These are phyloP conservation scores for Babylonia areolata DNA, from an alignment of 1,140 invertebrate species.

Conservation along the genomic window DNA sequence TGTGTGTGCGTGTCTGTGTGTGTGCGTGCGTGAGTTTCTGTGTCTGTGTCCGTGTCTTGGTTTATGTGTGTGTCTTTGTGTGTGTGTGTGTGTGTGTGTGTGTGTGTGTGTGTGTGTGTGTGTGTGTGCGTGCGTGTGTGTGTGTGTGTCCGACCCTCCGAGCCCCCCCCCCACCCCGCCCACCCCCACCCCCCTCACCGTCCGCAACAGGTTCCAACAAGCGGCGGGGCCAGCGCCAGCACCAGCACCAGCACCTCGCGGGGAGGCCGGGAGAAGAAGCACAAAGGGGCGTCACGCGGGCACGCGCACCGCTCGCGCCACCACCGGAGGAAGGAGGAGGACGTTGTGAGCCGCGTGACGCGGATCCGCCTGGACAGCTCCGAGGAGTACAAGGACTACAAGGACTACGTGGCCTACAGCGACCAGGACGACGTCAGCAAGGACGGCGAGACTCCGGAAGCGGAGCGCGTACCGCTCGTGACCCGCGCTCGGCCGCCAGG, in stretches of 20 bases:
- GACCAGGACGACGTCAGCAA: slow-evolving; percentile 9
- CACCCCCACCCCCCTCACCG: no score
- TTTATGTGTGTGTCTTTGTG: no score
- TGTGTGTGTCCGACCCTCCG: background rate
- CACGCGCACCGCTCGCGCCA: slow-evolving; percentile 15
- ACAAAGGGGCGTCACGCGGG: background rate
- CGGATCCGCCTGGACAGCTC: slow-evolving; percentile 29
- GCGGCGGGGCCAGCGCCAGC: background rate
- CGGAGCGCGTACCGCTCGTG: slow-evolving; percentile 28
- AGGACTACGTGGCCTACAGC: slow-evolving; percentile 4
- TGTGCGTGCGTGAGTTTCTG: background rate
- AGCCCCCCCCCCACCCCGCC: no score
- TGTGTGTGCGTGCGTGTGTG: background rate
- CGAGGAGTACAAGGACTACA: slow-evolving; percentile 9
- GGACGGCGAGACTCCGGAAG: background rate
- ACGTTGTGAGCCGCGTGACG: slow-evolving; percentile 19
- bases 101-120: slow-evolving; percentile 9
- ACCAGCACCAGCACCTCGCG: slow-evolving; percentile 5
- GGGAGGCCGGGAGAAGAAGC: background rate
- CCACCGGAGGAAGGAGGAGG: slow-evolving; percentile 25
- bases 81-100: no score
- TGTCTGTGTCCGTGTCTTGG: background rate
- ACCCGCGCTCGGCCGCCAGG: background rate
- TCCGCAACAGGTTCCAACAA: background rate
- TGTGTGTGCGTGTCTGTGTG: background rate